Percentiles rank a stretch among this genome's conserved stretches.
Evolutionary conservation across 2,113 vertebrate genomes (phyloP).

Genomic region (Centropristis striata): DNA sequence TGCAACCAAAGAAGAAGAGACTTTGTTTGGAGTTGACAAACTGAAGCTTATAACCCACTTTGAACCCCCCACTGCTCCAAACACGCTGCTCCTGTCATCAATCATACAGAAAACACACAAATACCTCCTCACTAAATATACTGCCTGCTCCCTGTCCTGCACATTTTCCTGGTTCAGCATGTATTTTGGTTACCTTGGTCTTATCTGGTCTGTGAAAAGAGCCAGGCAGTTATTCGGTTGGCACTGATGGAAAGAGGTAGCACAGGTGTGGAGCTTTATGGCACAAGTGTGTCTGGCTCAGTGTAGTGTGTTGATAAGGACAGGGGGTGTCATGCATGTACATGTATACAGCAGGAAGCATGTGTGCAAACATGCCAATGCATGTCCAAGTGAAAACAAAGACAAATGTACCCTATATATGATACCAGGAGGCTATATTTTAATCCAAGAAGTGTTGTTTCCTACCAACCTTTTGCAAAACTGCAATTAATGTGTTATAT

Average conservation of each 20-base stretch:
- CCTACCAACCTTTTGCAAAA: background rate
- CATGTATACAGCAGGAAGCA: background rate
- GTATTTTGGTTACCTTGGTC: constrained; percentile 31
- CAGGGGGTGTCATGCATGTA: background rate
- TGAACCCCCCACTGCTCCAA: background rate
- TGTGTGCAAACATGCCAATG: background rate
- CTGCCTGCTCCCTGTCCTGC: background rate
- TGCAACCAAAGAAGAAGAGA: constrained; percentile 22
- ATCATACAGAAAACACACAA: background rate
- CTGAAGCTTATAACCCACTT: constrained; percentile 31
- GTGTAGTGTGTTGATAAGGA: constrained; percentile 17
- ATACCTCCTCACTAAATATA: background rate
- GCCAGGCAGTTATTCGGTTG: constrained; percentile 6
- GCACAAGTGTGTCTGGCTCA: background rate
- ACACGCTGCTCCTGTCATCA: background rate
- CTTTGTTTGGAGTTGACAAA: constrained; percentile 22
- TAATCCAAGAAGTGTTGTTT: no score
- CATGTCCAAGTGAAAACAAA: background rate
- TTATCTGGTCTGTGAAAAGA: constrained; percentile 29
- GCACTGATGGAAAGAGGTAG: constrained; percentile 2
- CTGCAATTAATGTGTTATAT: background rate
- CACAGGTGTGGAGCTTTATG: background rate
- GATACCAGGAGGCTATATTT: background rate
- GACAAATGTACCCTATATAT: background rate
- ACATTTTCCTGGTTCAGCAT: background rate